Conservation (phyloP, 2,113 vertebrate genomes). For the Acrocephalus arundinaceus region DNA sequence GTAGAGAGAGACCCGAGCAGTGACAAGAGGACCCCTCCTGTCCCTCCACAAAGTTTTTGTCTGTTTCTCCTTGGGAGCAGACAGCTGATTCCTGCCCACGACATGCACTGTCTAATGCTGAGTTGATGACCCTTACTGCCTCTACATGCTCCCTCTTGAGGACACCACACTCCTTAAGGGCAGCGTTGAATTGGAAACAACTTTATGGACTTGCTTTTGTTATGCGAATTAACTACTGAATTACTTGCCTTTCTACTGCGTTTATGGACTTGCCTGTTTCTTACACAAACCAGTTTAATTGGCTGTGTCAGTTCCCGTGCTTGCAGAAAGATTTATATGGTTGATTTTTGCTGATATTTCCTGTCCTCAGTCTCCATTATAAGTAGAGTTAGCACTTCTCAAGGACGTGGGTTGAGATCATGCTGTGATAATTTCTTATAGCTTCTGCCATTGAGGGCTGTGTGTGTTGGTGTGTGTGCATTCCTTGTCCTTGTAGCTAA, state of each 20-base stretch:
- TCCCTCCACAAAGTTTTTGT: background rate
- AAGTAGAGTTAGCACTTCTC: background rate
- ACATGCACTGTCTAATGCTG: background rate
- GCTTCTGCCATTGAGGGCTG: background rate
- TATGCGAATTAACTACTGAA: slow-evolving; percentile 41
- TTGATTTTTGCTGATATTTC: slow-evolving; percentile 31
- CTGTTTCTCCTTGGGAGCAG: background rate
- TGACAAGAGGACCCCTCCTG: background rate
- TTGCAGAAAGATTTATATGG: slow-evolving; percentile 33
- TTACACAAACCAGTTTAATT: slow-evolving; percentile 47
- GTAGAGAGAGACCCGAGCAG: background rate
- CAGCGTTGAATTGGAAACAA: slow-evolving; percentile 21
- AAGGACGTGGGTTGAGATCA: background rate
- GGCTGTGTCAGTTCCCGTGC: slow-evolving; percentile 19
- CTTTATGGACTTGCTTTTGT: slow-evolving; percentile 69
- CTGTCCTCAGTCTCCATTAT: background rate
- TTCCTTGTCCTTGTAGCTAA: background rate
- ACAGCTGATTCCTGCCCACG: background rate
- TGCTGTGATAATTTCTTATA: background rate
- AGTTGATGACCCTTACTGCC: background rate
- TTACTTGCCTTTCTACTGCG: slow-evolving; percentile 25
- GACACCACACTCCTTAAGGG: background rate
- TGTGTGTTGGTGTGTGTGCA: background rate
- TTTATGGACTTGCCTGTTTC: slow-evolving; percentile 55
- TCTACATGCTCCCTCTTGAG: background rate